phyloP scores from a whole-genome alignment of 35 echinoderm and acorn worm species.

The Holothuria glaberrima region DNA sequence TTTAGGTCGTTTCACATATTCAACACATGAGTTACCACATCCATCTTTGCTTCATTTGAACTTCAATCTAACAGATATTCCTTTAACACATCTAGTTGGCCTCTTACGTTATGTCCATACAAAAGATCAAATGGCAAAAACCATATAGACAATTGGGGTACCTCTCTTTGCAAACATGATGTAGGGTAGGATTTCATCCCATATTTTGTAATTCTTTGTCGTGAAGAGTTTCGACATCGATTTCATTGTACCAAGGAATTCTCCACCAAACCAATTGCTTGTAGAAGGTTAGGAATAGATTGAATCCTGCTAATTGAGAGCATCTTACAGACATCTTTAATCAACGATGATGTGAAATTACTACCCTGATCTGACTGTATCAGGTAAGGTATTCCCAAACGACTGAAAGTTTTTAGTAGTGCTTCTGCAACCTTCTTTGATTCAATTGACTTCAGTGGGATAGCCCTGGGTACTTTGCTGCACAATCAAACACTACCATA shows the following conservation, averaged over 20 bases:
- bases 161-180: conserved; percentile 80
- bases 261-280: conserved; percentile 59
- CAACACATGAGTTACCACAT: conserved; percentile 3
- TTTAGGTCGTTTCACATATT: conserved; percentile 14
- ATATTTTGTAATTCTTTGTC: conserved; percentile 39
- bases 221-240: conserved; percentile 34
- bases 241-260: conserved; percentile 69
- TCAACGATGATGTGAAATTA: conserved; percentile 50
- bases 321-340: conserved; percentile 25
- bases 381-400: conserved; percentile 37
- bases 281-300: conserved; percentile 57
- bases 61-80: conserved; percentile 21
- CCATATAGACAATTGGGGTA: conserved; percentile 11
- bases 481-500: conserved; percentile 55
- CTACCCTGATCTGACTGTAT: conserved; percentile 47
- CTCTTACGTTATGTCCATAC: conserved; percentile 47
- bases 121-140: conserved; percentile 59
- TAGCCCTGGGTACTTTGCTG: conserved; percentile 50
- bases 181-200: conserved; percentile 61
- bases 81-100: conserved; percentile 40
- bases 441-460: conserved; percentile 30
- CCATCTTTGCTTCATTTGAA: neutral
- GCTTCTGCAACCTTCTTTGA: conserved; percentile 42
- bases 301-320: conserved; percentile 43
- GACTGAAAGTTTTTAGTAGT: conserved; percentile 32